Evolutionary conservation across 2,797 vertebrate genomes (phyloP), one percentile per base, ranked within the genome.

Genomic region (Liparis tanakae): DNA sequence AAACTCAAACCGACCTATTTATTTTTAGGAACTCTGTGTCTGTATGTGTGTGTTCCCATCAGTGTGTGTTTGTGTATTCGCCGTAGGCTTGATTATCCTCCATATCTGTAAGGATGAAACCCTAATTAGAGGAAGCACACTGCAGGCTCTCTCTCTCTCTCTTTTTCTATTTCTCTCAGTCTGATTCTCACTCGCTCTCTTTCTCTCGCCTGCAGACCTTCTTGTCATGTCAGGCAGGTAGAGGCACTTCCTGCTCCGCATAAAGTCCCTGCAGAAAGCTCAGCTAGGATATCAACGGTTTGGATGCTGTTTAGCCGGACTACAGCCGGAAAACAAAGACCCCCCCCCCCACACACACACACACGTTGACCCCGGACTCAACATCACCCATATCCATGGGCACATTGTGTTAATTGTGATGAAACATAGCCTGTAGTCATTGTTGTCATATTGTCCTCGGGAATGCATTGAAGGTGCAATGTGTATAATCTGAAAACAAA

Each of bases 231-330:
- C 59, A 72, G 66, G 55, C 33, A 79, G 74, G 81, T 82, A 76
- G 25, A 30, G 69, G 46, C 3, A 13, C 48, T 73, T 70, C 58
- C 60, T 64, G 71, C 73, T 70, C 77, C 80, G 72, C 73, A 75
- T 67, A 59, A 90, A 89, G 83, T 85, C 72, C 65, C 71, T 70
- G 87, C 75, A 85, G 85, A 88, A 86, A 85, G 70, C 79, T 80
- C 9, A 6, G 54, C 84, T 83, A 73, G 74, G 65, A 80, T 86
- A 89, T 81, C 62, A 71, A 22, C 58, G 72, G 74, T 74, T 75
- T n/a, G 15, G 68, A 70, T 57, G 62, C 22, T 67, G 61, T 72
- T 60, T 41, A 22, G 67, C 37, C 30, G 6, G 60, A 67, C 73
- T 70, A 30, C 60, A 70, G 17, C 74, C 34, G 61, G 43, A 74